Base-by-base conservation (phyloP, 2,113 vertebrate species). In the Carollia perspicillata region DNA sequence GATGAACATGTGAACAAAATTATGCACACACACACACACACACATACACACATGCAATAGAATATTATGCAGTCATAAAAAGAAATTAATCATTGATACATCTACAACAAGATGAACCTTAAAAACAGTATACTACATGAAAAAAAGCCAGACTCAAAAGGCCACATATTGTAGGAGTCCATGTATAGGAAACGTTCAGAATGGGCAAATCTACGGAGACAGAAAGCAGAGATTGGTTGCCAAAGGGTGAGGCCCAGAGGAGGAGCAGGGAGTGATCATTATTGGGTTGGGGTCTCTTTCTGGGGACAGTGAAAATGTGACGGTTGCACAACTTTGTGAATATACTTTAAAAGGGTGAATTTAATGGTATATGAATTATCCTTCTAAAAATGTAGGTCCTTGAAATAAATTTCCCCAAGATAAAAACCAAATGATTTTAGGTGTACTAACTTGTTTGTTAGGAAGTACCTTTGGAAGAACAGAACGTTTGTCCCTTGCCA, bases 1-100 rank as follows among this genome's bases (percentile, higher is more conserved):
- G 3, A 68, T 44, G 30, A 89, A 33, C 72, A 4, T 55, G 94
- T 60, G 58, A 79, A 13, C 60, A 63, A 63, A 30, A 60, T 26
- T 80, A 58, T 30, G 37, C 33, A n/a, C 63, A 26, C 13, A 44
- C 55, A 40, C 20, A 87, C 11, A 47, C 11, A 47, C 47, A 47
- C 47, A 47, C 2, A 2, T 14, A 11, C 11, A 44, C 58, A 28
- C 20, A 87, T 20, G n/a, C 14, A 74, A 53, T 44, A 12, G 13
- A 81, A 93, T 89, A 96, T 20, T 69, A 74, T 6, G 26, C 33
- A 96, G 30, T 13, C 68, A 66, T 14, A 78, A 92, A 84, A 78
- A 77, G 17, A 35, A 78, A 58, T 71, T 42, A 65, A 44, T 77
- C 53, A 86, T 8, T 87, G 37, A 37, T 28, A n/a, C 3, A 20